Conservation (phyloP, 2,113 vertebrate species). For the Dascyllus trimaculatus region DNA sequence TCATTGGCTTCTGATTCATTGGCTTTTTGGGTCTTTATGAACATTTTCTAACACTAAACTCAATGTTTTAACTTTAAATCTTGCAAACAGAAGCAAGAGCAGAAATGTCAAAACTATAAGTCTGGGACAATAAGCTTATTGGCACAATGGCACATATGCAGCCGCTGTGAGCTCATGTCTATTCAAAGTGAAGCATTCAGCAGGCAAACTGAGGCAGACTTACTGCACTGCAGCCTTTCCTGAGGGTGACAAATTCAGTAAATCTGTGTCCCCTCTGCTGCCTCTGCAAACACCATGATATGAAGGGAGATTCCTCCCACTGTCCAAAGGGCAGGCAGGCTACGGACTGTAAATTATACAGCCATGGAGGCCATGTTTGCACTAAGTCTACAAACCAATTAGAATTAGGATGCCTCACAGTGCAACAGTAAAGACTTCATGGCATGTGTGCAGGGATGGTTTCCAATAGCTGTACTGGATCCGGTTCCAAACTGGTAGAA, state of each 20-base stretch:
- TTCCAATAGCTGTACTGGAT: too few relatives aligned
- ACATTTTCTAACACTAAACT: slow-evolving; percentile 3
- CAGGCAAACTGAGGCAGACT: slow-evolving; percentile 6
- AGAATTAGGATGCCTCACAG: neutral
- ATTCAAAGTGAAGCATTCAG: slow-evolving; percentile 37
- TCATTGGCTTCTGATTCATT: neutral
- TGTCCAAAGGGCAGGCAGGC: neutral
- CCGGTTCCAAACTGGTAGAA: neutral
- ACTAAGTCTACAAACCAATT: neutral
- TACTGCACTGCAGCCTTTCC: slow-evolving; percentile 26
- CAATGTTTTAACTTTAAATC: slow-evolving; percentile 1
- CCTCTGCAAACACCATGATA: slow-evolving; percentile 21
- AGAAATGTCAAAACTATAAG: neutral
- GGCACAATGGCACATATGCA: neutral
- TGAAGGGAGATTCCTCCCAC: slow-evolving; percentile 10
- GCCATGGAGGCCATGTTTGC: neutral
- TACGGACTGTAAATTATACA: neutral
- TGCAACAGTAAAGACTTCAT: neutral
- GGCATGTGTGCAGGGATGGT: too few relatives aligned
- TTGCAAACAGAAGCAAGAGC: neutral
- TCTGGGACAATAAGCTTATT: neutral
- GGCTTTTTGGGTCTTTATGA: neutral
- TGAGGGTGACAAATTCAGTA: slow-evolving; percentile 16
- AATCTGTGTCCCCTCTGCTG: slow-evolving; percentile 33
- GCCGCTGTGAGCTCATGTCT: slow-evolving; percentile 30